These are phyloP conservation scores for Nematolebias whitei DNA, from an alignment of 2,113 vertebrate genomes.

Conservation along the genomic window DNA sequence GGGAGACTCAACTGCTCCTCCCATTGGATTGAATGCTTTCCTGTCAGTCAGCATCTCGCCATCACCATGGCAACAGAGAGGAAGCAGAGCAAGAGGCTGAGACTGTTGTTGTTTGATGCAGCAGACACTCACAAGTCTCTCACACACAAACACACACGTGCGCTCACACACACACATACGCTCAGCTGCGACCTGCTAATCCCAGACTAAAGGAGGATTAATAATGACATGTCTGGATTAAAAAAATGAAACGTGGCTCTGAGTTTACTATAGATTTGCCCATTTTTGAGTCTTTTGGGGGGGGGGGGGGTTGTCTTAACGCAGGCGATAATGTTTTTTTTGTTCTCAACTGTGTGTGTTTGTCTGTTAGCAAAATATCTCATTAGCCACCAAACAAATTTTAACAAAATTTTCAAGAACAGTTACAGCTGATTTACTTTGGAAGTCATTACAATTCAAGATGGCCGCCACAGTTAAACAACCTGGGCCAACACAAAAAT, in stretches of 20 bases:
- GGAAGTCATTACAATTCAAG: too few species aligned
- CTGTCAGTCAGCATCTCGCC: constrained; percentile 56
- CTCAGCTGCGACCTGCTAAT: constrained; percentile 49
- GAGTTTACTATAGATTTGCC: background rate
- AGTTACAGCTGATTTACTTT: too few species aligned
- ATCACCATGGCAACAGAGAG: constrained; percentile 73
- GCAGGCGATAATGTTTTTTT: too few species aligned
- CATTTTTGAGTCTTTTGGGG: background rate
- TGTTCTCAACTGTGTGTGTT: too few species aligned
- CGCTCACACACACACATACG: constrained; percentile 7
- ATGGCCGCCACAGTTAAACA: too few species aligned
- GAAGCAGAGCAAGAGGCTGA: constrained; percentile 50
- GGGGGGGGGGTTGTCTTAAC: too few species aligned
- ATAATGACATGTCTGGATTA: constrained; percentile 52
- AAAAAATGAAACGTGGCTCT: constrained; percentile 18
- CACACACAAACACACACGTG: constrained; percentile 18
- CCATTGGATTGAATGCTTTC: constrained; percentile 51
- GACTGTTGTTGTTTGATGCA: constrained; percentile 6
- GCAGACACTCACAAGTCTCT: constrained; percentile 25
- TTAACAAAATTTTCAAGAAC: too few species aligned
- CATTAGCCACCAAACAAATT: too few species aligned
- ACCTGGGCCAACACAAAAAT: too few species aligned
- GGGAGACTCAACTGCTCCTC: constrained; percentile 52
- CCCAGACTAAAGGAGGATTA: constrained; percentile 59
- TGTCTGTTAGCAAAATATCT: too few species aligned